Base-by-base conservation (phyloP, 2,797 vertebrate species). In the Simalia tracyae region DNA sequence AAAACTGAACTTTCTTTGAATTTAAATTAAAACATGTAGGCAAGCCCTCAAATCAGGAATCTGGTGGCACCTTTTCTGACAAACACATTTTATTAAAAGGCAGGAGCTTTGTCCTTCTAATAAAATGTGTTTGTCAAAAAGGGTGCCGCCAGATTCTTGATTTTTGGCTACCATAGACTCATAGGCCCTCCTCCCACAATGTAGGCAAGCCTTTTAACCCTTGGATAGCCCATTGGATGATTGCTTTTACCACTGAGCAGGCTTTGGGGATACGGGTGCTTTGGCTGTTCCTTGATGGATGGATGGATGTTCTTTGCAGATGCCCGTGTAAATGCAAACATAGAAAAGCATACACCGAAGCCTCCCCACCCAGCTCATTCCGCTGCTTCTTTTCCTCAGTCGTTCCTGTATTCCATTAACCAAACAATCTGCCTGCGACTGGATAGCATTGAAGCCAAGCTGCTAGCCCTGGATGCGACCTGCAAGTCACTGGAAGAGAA, bases 381-480 rank as follows among this genome's bases (percentile, higher is more conserved):
- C 92, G n/a, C 15, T 0, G 84, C 85, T 86, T 95, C 76, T 92
- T 68, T 91, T 95, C 91, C 63, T 22, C 95, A 99, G 99, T 98
- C 98, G 0, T 97, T 99, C 96, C 97, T 99, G 93, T 97, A 98
- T 85, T 99, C 99, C 95, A 98, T 99, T 94, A 99, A 98, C 91
- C 98, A 99, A 96, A 98, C 98, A 0, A 98, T 99, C 95, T 99
- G 98, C 95, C 97, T 99, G 94, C 97, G 99, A 31, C 90, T 99
- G 96, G 99, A 99, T 93, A 98, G 98, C 96, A 99, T 99, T 19
- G 99, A 99, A 96, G 98, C 98, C n/a, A 99, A 99, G 97, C 96
- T 99, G 91, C 98, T 99, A 95, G 98, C 98, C 0, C 97, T 99
- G 2, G 99, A 99, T 93, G 98, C 98, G 2, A 99, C 99, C 12